phyloP scores from a whole-genome alignment of 2,797 vertebrate genomes.

The Clarias pachynema region DNA sequence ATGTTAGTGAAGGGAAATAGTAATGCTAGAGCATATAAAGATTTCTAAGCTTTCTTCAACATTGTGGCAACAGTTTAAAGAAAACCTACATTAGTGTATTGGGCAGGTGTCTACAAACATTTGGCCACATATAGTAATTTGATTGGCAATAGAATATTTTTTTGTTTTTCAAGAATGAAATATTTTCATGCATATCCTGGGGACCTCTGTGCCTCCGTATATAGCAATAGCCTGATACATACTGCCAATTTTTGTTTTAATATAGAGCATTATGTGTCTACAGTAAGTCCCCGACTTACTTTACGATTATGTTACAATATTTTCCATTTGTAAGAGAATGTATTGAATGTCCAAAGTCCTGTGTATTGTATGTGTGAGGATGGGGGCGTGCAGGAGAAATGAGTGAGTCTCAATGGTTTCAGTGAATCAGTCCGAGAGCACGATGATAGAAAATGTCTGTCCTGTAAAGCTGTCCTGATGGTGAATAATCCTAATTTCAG shows the following conservation, averaged over 20 bases:
- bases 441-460: too few relatives aligned
- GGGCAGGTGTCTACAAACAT: neutral
- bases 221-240: neutral
- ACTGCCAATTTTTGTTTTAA: neutral
- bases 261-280: neutral
- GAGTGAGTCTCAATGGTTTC: too few relatives aligned
- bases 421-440: too few relatives aligned
- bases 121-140: neutral
- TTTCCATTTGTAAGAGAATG: too few relatives aligned
- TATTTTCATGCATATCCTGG: neutral
- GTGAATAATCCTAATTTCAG: too few relatives aligned
- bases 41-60: neutral
- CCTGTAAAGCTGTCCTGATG: too few relatives aligned
- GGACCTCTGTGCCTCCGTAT: neutral
- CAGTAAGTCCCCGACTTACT: too few relatives aligned
- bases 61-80: neutral
- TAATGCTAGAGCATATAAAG: neutral
- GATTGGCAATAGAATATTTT: neutral
- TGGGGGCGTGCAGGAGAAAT: too few relatives aligned
- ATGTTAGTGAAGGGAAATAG: neutral
- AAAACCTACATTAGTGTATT: neutral
- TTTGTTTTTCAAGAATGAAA: neutral
- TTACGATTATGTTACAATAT: too few relatives aligned
- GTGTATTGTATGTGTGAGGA: too few relatives aligned
- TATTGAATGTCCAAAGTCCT: too few relatives aligned